Percentiles rank a stretch among this genome's conserved stretches.
Evolutionary conservation across 2,888 invertebrate species (phyloP).

Genomic region (Cryptophagus acutangulus): DNA sequence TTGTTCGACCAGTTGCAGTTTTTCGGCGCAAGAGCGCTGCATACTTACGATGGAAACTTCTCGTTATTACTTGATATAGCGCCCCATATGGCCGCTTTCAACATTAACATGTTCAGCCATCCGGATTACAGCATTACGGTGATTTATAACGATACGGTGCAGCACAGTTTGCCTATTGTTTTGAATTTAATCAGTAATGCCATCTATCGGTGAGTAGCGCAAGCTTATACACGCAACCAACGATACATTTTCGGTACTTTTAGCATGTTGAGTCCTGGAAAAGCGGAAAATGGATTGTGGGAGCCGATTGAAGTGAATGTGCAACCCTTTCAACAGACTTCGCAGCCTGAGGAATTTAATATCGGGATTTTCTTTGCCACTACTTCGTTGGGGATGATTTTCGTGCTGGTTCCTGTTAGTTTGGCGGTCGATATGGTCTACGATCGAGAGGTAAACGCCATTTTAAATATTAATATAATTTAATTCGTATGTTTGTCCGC

Average conservation of each 20-base stretch:
- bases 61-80: slow-evolving; percentile 58
- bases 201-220: slow-evolving; percentile 57
- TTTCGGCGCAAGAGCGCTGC: slow-evolving; percentile 43
- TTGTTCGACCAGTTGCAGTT: slow-evolving; percentile 40
- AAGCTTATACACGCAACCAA: no score
- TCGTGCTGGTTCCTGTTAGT: slow-evolving; percentile 71
- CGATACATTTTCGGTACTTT: slow-evolving; percentile 1
- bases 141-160: slow-evolving; percentile 73
- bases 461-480: neutral
- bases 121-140: slow-evolving; percentile 57
- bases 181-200: slow-evolving; percentile 68
- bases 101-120: slow-evolving; percentile 52
- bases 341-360: slow-evolving; percentile 68
- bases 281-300: slow-evolving; percentile 34
- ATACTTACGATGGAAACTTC: slow-evolving; percentile 63
- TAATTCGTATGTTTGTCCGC: slow-evolving; percentile 36
- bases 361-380: slow-evolving; percentile 68
- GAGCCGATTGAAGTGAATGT: slow-evolving; percentile 60
- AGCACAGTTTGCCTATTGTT: slow-evolving; percentile 73
- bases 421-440: slow-evolving; percentile 76
- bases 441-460: slow-evolving; percentile 67
- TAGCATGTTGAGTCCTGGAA: slow-evolving; percentile 21
- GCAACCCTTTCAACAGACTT: slow-evolving; percentile 69
- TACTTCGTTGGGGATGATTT: slow-evolving; percentile 75
- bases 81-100: slow-evolving; percentile 64